These are phyloP conservation scores for Agrochola macilenta DNA, from an alignment of 2,888 invertebrate genomes.

Conservation along the genomic window DNA sequence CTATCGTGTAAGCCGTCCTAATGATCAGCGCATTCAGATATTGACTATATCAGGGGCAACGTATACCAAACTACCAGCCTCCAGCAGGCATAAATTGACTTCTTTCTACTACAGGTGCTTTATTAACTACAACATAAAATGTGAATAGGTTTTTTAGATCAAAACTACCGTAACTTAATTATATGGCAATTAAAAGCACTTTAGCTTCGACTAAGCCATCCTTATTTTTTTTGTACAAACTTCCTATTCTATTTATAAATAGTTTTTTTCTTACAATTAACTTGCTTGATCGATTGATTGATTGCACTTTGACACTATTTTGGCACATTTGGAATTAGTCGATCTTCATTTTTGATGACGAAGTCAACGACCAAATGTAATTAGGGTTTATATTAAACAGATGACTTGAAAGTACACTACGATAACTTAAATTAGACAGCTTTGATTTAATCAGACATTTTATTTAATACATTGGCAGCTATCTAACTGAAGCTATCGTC, in stretches of 20 bases:
- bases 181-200: conserved; percentile 82
- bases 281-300: conserved; percentile 49
- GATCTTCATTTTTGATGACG: conserved; percentile 22
- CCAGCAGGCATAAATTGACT: conserved; percentile 43
- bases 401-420: conserved; percentile 61
- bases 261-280: conserved; percentile 60
- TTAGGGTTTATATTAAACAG: conserved; percentile 40
- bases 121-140: conserved; percentile 29
- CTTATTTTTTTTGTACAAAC: conserved; percentile 75
- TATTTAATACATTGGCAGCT: conserved; percentile 40
- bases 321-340: conserved; percentile 46
- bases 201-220: conserved; percentile 64
- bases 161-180: conserved; percentile 63
- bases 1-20: too few relatives aligned
- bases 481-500: conserved; percentile 43
- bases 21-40: conserved; percentile 17
- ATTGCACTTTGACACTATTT: conserved; percentile 59
- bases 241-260: conserved; percentile 77
- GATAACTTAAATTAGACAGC: conserved; percentile 44
- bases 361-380: conserved; percentile 46
- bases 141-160: conserved; percentile 33
- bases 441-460: conserved; percentile 38
- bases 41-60: not conserved
- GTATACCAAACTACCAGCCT: conserved; percentile 37
- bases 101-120: conserved; percentile 54